Conservation (phyloP, 2,888 invertebrate species). For the Calliphora vomitoria region DNA sequence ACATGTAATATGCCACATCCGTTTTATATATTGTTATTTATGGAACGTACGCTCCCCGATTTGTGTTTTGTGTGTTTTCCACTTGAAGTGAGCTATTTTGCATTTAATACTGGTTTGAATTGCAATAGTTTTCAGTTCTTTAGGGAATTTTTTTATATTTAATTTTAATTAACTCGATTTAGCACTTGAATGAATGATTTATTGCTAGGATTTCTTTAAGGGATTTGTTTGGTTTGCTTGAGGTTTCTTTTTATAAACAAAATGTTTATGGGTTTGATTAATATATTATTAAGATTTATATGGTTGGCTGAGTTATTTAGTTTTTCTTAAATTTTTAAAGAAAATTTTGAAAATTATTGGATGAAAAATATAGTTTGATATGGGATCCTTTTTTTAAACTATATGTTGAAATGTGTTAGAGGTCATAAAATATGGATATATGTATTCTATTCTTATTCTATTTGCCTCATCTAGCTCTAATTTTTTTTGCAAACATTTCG, state of each 20-base stretch:
- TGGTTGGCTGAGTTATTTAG: no score
- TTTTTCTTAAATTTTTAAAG: no score
- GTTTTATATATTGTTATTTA: constrained; percentile 75
- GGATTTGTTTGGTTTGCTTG: background rate
- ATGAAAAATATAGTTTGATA: no score
- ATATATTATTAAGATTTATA: background rate
- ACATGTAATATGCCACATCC: constrained; percentile 82
- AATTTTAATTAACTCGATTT: constrained; percentile 83
- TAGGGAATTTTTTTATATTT: constrained; percentile 64
- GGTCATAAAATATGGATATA: no score
- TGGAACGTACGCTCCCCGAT: constrained; percentile 30
- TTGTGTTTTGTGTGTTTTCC: constrained; percentile 46
- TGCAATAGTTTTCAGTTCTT: constrained; percentile 23
- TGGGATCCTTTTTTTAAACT: no score
- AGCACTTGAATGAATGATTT: constrained; percentile 80
- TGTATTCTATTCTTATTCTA: no score
- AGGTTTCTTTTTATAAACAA: no score
- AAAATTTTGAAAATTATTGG: no score
- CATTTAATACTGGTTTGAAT: background rate
- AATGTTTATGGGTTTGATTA: background rate
- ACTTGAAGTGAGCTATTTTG: constrained; percentile 56
- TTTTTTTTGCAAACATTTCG: no score
- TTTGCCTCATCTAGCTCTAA: no score
- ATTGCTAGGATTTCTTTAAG: constrained; percentile 34
- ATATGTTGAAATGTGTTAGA: no score